phyloP scores from a whole-genome alignment of 2,888 invertebrate genomes.

The Poecilus cupreus region DNA sequence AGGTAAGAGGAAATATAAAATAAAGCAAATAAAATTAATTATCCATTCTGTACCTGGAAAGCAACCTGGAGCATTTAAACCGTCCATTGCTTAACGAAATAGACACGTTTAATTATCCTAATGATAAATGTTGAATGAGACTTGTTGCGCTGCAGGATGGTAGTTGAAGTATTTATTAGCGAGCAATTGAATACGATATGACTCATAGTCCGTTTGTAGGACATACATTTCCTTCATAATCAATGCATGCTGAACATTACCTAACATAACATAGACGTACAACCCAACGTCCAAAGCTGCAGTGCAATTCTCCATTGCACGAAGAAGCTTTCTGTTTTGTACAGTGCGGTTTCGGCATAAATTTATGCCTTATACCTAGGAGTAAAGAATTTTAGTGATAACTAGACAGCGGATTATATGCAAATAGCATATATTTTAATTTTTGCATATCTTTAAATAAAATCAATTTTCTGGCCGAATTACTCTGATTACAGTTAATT shows the following conservation, averaged over 20 bases:
- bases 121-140: background rate
- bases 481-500: too few relatives aligned
- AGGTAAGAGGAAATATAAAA: background rate
- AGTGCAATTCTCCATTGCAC: too few relatives aligned
- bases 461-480: too few relatives aligned
- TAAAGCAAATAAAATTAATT: background rate
- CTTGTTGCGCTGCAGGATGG: background rate
- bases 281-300: background rate
- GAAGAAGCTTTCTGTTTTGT: too few relatives aligned
- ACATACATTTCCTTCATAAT: background rate
- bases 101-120: background rate
- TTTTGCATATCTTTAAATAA: too few relatives aligned
- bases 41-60: background rate
- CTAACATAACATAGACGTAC: background rate
- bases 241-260: background rate
- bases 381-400: too few relatives aligned
- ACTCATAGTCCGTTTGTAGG: background rate
- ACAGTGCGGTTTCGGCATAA: too few relatives aligned
- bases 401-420: too few relatives aligned
- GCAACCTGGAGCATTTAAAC: background rate
- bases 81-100: background rate
- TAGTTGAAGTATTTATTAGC: background rate
- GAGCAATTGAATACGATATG: background rate
- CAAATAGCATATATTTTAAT: too few relatives aligned
- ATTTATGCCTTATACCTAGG: too few relatives aligned